Percentiles rank a stretch among this genome's conserved stretches.
These are phyloP conservation scores for Teleogryllus occipitalis DNA, from an alignment of 1,140 invertebrate species.

Conservation along the genomic window DNA sequence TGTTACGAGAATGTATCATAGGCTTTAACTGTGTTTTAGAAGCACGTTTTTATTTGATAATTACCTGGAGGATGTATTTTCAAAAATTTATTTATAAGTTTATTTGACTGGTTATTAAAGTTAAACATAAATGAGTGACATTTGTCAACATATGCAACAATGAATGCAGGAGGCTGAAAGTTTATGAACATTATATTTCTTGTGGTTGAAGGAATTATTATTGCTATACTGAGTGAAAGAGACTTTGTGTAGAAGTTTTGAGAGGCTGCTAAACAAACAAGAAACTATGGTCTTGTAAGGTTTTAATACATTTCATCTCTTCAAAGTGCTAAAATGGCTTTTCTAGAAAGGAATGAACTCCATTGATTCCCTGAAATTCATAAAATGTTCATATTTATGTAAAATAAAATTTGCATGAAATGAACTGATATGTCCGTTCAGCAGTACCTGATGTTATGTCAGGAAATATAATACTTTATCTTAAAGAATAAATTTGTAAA, in stretches of 20 bases:
- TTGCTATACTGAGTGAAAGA: background rate
- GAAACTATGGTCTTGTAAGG: background rate
- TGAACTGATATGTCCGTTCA: background rate
- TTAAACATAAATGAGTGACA: no score
- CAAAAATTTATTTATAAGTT: no score
- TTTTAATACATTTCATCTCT: background rate
- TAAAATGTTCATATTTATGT: background rate
- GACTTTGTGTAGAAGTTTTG: background rate
- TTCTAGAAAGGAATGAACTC: background rate
- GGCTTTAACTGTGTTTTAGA: no score
- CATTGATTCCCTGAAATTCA: background rate
- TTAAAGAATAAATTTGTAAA: background rate
- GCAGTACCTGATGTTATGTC: background rate
- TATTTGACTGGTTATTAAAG: no score
- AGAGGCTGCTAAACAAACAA: no score
- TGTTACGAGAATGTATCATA: no score
- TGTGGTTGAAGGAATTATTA: background rate
- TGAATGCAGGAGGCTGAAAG: no score
- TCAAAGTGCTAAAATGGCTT: background rate
- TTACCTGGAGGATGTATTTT: no score
- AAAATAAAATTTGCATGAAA: background rate
- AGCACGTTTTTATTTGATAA: no score
- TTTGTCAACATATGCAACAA: no score
- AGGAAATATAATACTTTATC: background rate
- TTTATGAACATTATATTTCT: background rate